These are phyloP conservation scores for Sebastes variabilis DNA, from an alignment of 2,797 vertebrate genomes.

Conservation along the genomic window DNA sequence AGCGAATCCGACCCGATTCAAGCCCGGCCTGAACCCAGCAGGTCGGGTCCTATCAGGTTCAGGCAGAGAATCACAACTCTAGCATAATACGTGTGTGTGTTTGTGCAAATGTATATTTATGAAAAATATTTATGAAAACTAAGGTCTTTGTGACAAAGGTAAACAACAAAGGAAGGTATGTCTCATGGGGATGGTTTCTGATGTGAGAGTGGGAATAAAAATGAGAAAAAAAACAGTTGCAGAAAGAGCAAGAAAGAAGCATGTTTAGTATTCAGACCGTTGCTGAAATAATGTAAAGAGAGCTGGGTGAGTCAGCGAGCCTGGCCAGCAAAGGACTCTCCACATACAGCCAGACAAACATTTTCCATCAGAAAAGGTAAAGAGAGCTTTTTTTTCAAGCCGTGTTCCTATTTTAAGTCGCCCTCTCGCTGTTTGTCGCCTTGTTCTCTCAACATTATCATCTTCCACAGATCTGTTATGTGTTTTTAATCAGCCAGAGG, in stretches of 20 bases:
- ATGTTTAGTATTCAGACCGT: background rate
- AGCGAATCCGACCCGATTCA: background rate
- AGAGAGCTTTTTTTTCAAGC: background rate
- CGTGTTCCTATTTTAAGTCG: background rate
- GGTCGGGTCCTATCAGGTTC: too few relatives aligned
- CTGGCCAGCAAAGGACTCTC: background rate
- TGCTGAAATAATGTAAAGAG: background rate
- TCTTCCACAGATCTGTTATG: background rate
- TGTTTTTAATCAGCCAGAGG: slow-evolving; percentile 27
- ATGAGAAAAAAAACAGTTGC: background rate
- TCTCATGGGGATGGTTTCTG: background rate
- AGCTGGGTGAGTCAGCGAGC: background rate
- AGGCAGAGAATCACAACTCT: background rate
- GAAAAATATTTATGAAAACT: background rate
- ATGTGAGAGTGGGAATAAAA: background rate
- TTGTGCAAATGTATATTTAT: too few relatives aligned
- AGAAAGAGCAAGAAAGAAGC: background rate
- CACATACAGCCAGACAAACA: background rate
- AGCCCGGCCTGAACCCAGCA: background rate
- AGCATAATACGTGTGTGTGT: background rate
- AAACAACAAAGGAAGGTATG: background rate
- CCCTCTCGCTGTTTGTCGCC: background rate
- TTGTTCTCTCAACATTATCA: background rate
- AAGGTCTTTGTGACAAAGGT: background rate
- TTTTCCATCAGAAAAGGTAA: background rate